Conservation (phyloP, 37 sponge, comb jelly and placozoan species). For the Bolinopsis microptera region DNA sequence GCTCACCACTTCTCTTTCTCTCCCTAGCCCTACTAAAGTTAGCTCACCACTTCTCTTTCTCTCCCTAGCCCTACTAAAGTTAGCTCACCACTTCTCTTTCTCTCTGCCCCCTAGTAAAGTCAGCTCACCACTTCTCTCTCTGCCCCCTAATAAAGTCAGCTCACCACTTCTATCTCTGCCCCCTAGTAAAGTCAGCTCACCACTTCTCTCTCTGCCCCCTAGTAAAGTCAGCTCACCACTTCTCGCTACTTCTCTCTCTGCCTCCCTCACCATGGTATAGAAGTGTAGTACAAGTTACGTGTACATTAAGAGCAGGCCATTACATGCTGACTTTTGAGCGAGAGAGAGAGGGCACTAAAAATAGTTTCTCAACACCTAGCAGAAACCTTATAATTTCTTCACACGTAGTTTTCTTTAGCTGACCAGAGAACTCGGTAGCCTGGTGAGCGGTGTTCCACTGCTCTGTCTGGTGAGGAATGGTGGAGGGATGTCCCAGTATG, state of each 20-base stretch:
- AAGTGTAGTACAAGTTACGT: neutral
- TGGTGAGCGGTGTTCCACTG: neutral
- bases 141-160: neutral
- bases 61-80: neutral
- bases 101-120: neutral
- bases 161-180: neutral
- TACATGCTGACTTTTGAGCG: neutral
- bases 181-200: neutral
- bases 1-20: neutral
- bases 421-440: neutral
- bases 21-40: neutral
- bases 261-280: constrained; percentile 50
- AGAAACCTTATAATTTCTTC: neutral
- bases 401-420: neutral
- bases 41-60: neutral
- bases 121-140: neutral
- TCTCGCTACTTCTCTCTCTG: neutral
- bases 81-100: neutral
- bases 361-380: neutral
- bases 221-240: neutral
- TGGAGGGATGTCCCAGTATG: too few species aligned
- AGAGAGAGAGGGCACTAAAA: neutral
- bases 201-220: neutral
- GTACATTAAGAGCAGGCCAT: neutral
- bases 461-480: too few species aligned